Evolutionary conservation across 2,888 invertebrate species (phyloP), one percentile per base, ranked within the genome.

Genomic region (Acleris cristana): DNA sequence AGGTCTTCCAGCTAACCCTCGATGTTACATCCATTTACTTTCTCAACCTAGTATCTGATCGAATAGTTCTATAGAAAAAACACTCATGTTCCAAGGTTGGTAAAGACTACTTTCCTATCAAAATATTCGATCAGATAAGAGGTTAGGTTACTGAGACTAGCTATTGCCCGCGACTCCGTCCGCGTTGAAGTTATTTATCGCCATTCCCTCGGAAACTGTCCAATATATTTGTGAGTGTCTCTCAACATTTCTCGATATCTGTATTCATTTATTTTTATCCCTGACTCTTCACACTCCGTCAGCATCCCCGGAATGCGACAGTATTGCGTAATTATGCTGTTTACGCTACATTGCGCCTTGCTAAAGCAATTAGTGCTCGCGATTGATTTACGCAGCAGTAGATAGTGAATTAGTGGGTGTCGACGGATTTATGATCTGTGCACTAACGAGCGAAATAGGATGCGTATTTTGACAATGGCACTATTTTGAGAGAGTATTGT

Each of bases 321-420:
- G 62, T 21, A 55, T 63, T 55, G 19, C 55, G 48, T 63, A 63
- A 63, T 63, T 55, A 55, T 48, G 12, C 14, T 44, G 23, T 40
- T 51, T 56, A 57, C 52, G 64, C 51, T 57, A 52, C 64, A 59
- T 45, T 34, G 64, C 64, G 23, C 58, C 58, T 10, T 16, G 45
- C 45, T 18, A 48, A 44, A 16, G 54, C 59, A 76, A 74, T 75
- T 73, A 74, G 69, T 61, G 61, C 64, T 44, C 66, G 10, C 73
- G 79, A 80, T 76, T 78, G 87, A 88, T 87, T 86, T 84, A 88
- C 79, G 74, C 72, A 78, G 71, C 81, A 78, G 69, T 81, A 81
- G 79, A 78, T 77, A 75, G 77, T 85, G 85, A 86, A 87, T 85
- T 85, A 84, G 78, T 77, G 73, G 69, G 52, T 71, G 81, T 67